Evolutionary conservation across 1,140 invertebrate genomes (phyloP), one percentile per base, ranked within the genome.

Genomic region (Drosophila seguyi): DNA sequence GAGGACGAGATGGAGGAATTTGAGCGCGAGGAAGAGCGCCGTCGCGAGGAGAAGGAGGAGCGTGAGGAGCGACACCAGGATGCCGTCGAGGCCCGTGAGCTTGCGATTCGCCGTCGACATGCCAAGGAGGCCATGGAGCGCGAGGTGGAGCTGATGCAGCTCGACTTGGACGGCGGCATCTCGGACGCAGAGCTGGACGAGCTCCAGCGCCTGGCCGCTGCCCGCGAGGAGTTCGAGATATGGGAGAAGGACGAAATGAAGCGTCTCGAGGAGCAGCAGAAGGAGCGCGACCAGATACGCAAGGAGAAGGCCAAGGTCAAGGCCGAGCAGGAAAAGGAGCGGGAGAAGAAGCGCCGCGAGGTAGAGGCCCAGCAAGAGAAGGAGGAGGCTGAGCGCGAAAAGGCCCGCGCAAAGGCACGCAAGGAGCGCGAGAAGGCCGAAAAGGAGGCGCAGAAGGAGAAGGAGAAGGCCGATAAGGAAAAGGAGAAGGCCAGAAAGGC

Each of bases 141-240:
- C 11, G 85, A 88, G 63, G 71, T 85, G 27, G 86, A 75, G 6
- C 68, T 90, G 10, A 90, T 90, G 86, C 81, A 90, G 18, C 78
- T 68, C 38, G 85, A 90, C 39, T 47, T 90, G 25, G 67, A 90
- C 4, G 71, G 56, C 1, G 86, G 78, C n/a, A 34, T 85, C 16
- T 8, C n/a, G 6, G 81, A 85, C 8, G 2, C n/a, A 0, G 81
- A 90, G 47, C n/a, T 79, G 66, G 34, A 55, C 8, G 81, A 90
- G 20, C 47, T 90, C 7, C 41, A 73, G 10, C 36, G 57, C 11
- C 29, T 90, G 34, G 52, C 48, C 6, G 47, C 71, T 13, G 69
- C 85, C 5, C 85, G 85, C 16, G 81, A 81, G 18, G 66, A 65
- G 18, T 90, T 81, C 25, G 75, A 79, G 14, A 48, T 48, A 20